Evolutionary conservation across 30 jellyfish, hydroid and myxozoan species (phyloP), one percentile per base, ranked within the genome.

Genomic region (Rhopilema esculentum): DNA sequence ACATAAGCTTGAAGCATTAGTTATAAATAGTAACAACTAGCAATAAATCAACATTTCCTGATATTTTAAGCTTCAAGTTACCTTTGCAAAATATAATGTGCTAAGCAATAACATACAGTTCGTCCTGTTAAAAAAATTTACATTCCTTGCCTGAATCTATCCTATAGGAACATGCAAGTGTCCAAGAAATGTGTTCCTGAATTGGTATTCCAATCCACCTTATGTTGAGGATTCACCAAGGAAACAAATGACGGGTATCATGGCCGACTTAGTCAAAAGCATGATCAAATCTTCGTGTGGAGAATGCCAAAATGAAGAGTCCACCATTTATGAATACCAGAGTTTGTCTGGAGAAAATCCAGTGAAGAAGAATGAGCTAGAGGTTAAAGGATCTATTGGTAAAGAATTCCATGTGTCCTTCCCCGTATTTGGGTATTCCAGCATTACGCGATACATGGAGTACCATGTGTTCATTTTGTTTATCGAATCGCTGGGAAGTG

Each of bases 161-260:
- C n/a, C n/a, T 28, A 31, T 79, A 89, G 97, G 52, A 21, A 89
- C 97, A 2, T 89, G 97, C 80, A 75, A 82, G 28, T 89, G 97
- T 75, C 91, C 91, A 9, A 50, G 53, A 18, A 48, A 57, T 40
- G 68, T 89, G 24, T 89, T 81, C 77, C 77, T 75, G 16, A 78
- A 81, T 53, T 89, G 92, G 90, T 89, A 69, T 75, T 50, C 78
- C 24, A 76, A 49, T 72, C 90, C 93, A 48, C 97, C 97, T 26
- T 89, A 89, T 69, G 97, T 89, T 8, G 84, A 18, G 0, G 83
- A 89, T 27, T 32, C 18, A 18, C 65, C 75, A 18, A 75, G 70
- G 32, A 30, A 31, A 1, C 26, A 48, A 33, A 63, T 89, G 70
- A 68, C 88, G 16, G 97, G 97, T 0, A 71, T 89, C 21, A 49